phyloP scores from a whole-genome alignment of 2,888 invertebrate species.

The Calameuta idolon region DNA sequence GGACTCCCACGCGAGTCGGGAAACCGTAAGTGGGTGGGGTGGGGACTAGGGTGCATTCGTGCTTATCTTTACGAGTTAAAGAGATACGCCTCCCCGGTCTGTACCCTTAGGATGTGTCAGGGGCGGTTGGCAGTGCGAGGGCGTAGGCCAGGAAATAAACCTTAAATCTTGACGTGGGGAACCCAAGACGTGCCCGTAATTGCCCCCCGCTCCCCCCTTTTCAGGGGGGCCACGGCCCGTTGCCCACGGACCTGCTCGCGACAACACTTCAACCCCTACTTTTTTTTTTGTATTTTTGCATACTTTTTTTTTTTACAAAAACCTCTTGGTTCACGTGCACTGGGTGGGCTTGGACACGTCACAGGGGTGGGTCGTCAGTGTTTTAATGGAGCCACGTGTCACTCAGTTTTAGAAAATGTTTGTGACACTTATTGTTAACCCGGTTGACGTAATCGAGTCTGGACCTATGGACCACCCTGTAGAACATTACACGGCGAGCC shows the following conservation, averaged over 20 bases:
- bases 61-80: constrained; percentile 61
- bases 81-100: constrained; percentile 46
- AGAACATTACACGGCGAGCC: not conserved
- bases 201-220: not conserved
- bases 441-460: not conserved
- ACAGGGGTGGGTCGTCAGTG: too few species aligned
- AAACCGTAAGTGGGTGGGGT: constrained; percentile 22
- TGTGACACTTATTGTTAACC: not conserved
- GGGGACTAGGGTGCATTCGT: constrained; percentile 30
- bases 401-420: not conserved
- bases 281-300: not conserved
- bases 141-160: constrained; percentile 51
- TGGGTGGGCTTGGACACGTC: too few species aligned
- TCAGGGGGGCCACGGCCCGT: too few species aligned
- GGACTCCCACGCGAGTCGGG: constrained; percentile 33
- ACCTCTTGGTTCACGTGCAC: not conserved
- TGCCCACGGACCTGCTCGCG: not conserved
- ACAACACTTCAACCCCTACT: not conserved
- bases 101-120: constrained; percentile 17
- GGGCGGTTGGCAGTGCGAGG: constrained; percentile 4
- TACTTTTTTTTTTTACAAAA: not conserved
- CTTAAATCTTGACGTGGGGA: constrained; percentile 48
- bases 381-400: too few species aligned
- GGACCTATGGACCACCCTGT: not conserved
- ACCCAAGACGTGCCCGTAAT: not conserved